Percentiles rank a stretch among this genome's conserved stretches.
These are phyloP conservation scores for Zootermopsis nevadensis DNA, from an alignment of 2,888 invertebrate species.

Conservation along the genomic window DNA sequence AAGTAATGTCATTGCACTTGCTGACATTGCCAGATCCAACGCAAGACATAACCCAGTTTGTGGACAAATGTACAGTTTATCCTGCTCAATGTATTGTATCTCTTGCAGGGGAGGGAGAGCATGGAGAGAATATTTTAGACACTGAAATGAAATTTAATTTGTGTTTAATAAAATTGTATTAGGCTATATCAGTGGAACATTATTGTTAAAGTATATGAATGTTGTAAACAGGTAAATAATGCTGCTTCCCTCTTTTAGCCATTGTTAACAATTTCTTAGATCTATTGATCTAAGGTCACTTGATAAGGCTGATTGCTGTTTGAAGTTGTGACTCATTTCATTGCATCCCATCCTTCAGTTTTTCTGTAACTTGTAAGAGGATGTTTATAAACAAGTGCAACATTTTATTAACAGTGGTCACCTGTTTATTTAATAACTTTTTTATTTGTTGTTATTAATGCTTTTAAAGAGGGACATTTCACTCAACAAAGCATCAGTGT, in stretches of 20 bases:
- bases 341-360: no score
- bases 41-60: no score
- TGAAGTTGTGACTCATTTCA: background rate
- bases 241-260: background rate
- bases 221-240: constrained; percentile 7
- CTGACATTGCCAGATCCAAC: no score
- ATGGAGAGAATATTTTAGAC: background rate
- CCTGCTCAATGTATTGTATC: background rate
- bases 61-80: background rate
- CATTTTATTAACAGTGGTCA: background rate
- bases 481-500: no score
- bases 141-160: background rate
- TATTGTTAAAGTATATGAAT: background rate
- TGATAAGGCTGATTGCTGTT: constrained; percentile 22
- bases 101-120: background rate
- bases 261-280: constrained; percentile 14
- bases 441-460: no score
- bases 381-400: background rate
- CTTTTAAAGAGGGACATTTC: no score
- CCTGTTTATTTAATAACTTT: background rate
- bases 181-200: background rate
- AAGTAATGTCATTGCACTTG: no score
- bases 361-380: no score
- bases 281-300: background rate
- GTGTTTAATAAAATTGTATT: background rate